Conservation (phyloP, 2,888 invertebrate genomes). For the Tetragonisca angustula region DNA sequence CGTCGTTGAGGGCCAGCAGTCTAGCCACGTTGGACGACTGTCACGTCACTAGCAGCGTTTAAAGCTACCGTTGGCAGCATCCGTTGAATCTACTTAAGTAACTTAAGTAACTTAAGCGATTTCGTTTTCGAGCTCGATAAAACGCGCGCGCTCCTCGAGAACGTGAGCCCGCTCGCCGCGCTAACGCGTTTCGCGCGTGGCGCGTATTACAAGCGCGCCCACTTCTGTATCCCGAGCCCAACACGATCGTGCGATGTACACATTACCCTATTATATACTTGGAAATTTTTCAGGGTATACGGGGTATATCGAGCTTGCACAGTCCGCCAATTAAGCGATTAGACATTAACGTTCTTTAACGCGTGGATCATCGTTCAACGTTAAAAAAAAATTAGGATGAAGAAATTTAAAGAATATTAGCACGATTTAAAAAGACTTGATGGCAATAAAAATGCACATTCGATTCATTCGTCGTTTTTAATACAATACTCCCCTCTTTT, state of each 20-base stretch:
- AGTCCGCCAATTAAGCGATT: constrained; percentile 50
- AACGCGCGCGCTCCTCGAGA: neutral
- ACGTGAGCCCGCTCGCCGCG: neutral
- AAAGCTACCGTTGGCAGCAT: constrained; percentile 51
- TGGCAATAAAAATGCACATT: constrained; percentile 71
- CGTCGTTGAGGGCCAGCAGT: constrained; percentile 83
- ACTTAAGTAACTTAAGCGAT: neutral
- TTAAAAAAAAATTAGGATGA: constrained; percentile 42
- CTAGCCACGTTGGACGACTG: constrained; percentile 82
- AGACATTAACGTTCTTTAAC: constrained; percentile 37
- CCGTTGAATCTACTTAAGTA: neutral
- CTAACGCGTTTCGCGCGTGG: neutral
- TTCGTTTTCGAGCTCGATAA: constrained; percentile 4
- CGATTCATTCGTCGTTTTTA: constrained; percentile 27
- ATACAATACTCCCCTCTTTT: neutral
- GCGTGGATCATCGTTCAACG: constrained; percentile 48
- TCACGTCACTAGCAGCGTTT: constrained; percentile 83
- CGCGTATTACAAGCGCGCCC: constrained; percentile 6
- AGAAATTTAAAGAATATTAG: constrained; percentile 56
- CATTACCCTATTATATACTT: neutral
- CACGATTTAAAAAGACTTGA: constrained; percentile 65
- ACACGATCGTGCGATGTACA: neutral
- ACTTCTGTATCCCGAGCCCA: neutral
- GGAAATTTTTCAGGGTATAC: constrained; percentile 9
- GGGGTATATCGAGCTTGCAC: constrained; percentile 27